Conservation (phyloP, 2,888 invertebrate genomes). For the Sthenelais limicola region DNA sequence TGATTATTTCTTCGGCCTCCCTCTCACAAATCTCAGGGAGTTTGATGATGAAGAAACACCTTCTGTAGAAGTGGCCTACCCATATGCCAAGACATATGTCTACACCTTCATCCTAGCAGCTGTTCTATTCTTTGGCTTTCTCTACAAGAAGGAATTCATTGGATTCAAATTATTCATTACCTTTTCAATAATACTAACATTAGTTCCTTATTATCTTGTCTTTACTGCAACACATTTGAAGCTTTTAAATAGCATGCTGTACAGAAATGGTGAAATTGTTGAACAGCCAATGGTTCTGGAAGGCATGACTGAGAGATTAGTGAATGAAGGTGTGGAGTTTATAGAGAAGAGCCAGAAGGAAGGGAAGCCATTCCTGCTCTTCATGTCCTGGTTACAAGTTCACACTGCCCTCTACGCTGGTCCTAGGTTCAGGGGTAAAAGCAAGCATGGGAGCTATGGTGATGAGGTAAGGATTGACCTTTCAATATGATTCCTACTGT, state of each 20-base stretch:
- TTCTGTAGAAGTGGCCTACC: constrained; percentile 64
- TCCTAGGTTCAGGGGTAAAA: constrained; percentile 63
- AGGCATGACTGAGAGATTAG: constrained; percentile 64
- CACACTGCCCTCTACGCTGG: constrained; percentile 75
- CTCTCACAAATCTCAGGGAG: constrained; percentile 69
- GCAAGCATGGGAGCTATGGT: constrained; percentile 70
- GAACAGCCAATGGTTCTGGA: constrained; percentile 60
- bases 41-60: constrained; percentile 62
- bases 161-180: background rate
- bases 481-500: too few species aligned
- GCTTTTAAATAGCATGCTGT: constrained; percentile 54
- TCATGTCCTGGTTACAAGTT: constrained; percentile 76
- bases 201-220: background rate
- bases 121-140: background rate
- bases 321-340: constrained; percentile 60
- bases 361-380: constrained; percentile 72
- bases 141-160: background rate
- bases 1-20: constrained; percentile 72
- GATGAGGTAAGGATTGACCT: constrained; percentile 68
- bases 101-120: background rate
- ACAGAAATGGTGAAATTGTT: constrained; percentile 71
- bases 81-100: background rate
- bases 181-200: background rate
- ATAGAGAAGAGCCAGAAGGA: constrained; percentile 55
- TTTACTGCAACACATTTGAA: constrained; percentile 35